These are phyloP conservation scores for Eretmocerus hayati DNA, from an alignment of 2,888 invertebrate genomes.

Conservation along the genomic window DNA sequence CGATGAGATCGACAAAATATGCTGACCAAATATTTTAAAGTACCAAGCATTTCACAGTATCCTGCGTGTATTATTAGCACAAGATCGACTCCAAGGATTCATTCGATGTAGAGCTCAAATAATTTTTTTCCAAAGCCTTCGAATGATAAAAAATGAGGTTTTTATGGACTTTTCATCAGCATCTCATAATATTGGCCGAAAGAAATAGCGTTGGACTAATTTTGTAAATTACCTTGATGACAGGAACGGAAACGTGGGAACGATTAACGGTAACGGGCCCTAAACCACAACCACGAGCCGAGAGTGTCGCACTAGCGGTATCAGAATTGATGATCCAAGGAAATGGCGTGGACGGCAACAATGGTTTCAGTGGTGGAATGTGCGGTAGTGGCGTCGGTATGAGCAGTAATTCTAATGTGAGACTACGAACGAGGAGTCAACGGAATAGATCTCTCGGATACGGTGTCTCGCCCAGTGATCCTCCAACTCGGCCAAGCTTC, in stretches of 20 bases:
- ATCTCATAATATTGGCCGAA: no score
- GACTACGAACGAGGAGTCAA: slow-evolving; percentile 8
- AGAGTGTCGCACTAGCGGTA: slow-evolving; percentile 61
- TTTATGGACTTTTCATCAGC: no score
- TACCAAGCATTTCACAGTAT: no score
- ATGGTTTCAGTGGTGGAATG: slow-evolving; percentile 38
- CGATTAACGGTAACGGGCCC: slow-evolving; percentile 56
- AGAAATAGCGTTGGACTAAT: no score
- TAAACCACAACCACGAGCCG: slow-evolving; percentile 64
- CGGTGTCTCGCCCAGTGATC: slow-evolving; percentile 46
- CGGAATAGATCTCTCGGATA: slow-evolving; percentile 28
- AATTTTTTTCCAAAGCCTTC: no score
- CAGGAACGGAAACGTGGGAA: slow-evolving; percentile 71
- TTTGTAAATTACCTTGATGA: no score
- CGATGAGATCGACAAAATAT: no score
- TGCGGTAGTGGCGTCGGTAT: slow-evolving; percentile 26
- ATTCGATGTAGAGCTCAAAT: no score
- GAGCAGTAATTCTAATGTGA: background rate
- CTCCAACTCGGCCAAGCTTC: slow-evolving; percentile 48
- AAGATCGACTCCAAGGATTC: no score
- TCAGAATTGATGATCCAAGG: slow-evolving; percentile 51
- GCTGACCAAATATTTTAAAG: no score
- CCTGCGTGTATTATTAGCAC: no score
- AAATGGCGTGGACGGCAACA: slow-evolving; percentile 32
- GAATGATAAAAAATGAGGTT: no score